Base-by-base conservation (phyloP, 1,140 invertebrate genomes). In the Plectus sambesii region DNA sequence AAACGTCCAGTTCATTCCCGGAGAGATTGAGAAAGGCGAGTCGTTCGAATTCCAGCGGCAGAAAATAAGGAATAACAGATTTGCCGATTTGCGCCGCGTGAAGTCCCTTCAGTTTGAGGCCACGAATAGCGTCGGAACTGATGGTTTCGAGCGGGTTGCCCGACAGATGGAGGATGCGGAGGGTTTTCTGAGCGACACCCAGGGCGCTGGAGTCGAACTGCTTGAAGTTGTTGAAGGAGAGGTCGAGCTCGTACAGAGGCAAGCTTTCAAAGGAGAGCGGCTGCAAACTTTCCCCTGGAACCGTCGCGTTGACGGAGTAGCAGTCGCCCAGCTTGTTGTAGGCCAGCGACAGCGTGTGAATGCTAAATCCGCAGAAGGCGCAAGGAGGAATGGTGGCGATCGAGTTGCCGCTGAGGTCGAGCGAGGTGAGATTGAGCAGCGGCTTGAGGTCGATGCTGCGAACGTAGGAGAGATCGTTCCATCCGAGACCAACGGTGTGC, bases 161-260 rank as follows among this genome's bases (percentile, higher is more conserved):
- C 8, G 62, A 62, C 12, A 64, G 26, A 40, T 62, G 38, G 17
- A 64, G 37, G 2, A 30, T 56, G 52, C 42, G 27, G 5, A 65
- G 24, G 12, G 47, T 45, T 17, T 51, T 26, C 50, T 67, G 58
- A 2, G 63, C 61, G 27, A 41, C 42, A 19, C 48, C 51, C 12
- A 65, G 37, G 36, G 49, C 29, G 24, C 30, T 38, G 8, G 63
- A 61, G 36, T 68, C 48, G 43, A 65, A 65, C 15, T 59, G 41
- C 8, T 59, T 38, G n/a, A 67, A 38, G 30, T 53, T 56, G 44
- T 65, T 65, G 45, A 47, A 61, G 15, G 59, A 62, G 6, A 65
- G 35, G 47, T 65, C 63, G 12, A 65, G 25, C 27, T 62, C 53
- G 2, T 15, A 20, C 2, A 65, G 49, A 9, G 42, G 49, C 35